Percentiles rank a stretch among this genome's conserved stretches.
phyloP scores from a whole-genome alignment of 2,888 invertebrate species.

The Calliopum simillimum region DNA sequence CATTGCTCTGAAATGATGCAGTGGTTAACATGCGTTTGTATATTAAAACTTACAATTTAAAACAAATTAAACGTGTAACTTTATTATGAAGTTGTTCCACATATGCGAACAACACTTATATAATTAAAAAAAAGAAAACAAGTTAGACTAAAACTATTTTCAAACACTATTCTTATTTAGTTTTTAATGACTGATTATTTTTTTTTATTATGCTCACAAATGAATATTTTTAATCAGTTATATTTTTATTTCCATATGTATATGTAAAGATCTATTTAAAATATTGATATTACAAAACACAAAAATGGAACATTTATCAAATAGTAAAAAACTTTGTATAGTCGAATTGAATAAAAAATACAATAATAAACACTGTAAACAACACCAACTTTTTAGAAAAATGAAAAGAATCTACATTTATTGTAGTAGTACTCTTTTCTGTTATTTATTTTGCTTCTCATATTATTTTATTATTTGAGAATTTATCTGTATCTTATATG shows the following conservation, averaged over 20 bases:
- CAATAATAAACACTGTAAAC: neutral
- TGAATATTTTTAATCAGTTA: conserved; percentile 16
- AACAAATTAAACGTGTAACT: too few species aligned
- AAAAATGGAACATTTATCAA: neutral
- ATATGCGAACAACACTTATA: too few species aligned
- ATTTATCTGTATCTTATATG: neutral
- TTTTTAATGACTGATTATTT: conserved; percentile 34
- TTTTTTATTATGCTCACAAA: conserved; percentile 21
- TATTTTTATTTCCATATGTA: conserved; percentile 16
- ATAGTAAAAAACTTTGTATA: neutral
- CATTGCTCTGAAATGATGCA: too few species aligned
- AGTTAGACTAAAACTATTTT: too few species aligned
- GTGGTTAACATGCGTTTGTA: too few species aligned
- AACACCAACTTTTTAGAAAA: neutral
- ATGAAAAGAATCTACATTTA: neutral
- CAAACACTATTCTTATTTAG: conserved; percentile 10
- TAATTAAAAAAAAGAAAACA: too few species aligned
- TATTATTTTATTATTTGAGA: too few species aligned
- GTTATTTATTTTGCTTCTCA: neutral
- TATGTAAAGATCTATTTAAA: conserved; percentile 4
- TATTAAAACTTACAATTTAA: too few species aligned
- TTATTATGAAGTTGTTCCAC: too few species aligned
- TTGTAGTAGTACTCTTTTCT: neutral
- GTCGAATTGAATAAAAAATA: too few species aligned
- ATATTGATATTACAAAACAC: neutral